Conservation (phyloP, 2,888 invertebrate species). For the Mimachlamys varia region DNA sequence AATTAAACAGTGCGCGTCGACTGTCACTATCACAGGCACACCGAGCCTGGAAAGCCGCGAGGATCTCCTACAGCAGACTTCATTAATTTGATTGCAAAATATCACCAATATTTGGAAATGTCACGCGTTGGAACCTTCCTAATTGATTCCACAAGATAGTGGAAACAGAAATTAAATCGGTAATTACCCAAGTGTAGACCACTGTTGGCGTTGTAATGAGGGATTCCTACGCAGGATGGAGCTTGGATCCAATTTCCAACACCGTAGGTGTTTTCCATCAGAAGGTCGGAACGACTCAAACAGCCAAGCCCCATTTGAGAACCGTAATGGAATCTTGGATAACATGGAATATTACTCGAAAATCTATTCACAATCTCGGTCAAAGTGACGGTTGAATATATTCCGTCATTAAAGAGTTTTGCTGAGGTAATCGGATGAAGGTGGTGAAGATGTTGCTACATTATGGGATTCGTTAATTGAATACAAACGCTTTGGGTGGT, state of each 20-base stretch:
- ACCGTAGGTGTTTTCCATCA: neutral
- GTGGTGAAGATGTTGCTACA: neutral
- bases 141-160: slow-evolving; percentile 22
- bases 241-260: neutral
- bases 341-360: neutral
- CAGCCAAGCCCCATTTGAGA: slow-evolving; percentile 17
- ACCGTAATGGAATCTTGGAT: neutral
- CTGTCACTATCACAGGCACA: neutral
- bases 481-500: too few relatives aligned
- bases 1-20: neutral
- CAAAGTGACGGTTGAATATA: neutral
- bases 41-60: neutral
- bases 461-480: too few relatives aligned
- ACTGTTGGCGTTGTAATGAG: neutral
- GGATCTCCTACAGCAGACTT: neutral
- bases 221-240: neutral
- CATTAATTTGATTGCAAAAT: slow-evolving; percentile 36
- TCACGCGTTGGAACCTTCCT: neutral
- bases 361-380: neutral
- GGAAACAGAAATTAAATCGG: neutral
- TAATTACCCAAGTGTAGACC: neutral
- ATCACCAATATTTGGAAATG: slow-evolving; percentile 33
- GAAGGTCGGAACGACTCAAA: neutral
- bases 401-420: neutral
- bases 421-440: neutral